Evolutionary conservation across 1,140 invertebrate genomes (phyloP).

Genomic region (Bombyx mori): ASM3026992v2 NC_085111.1:8128501-8129000

Average conservation of each 20-base stretch:
- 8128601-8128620: too few relatives aligned
- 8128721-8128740: slow-evolving; percentile 86
- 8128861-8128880: not conserved
- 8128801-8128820: slow-evolving; percentile 72
- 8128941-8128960: not conserved
- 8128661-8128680: slow-evolving; percentile 79
- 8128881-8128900: not conserved
- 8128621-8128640: too few relatives aligned
- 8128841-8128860: slow-evolving; percentile 76
- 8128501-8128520: too few relatives aligned
- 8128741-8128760: slow-evolving; percentile 71
- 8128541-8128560: too few relatives aligned
- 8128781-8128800: slow-evolving; percentile 85
- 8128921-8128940: not conserved
- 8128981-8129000: too few relatives aligned
- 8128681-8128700: slow-evolving; percentile 89
- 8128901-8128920: not conserved
- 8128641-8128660: slow-evolving; percentile 77
- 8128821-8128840: slow-evolving; percentile 81
- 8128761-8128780: slow-evolving; percentile 42
- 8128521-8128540: too few relatives aligned
- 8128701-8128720: slow-evolving; percentile 78
- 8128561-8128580: too few relatives aligned
- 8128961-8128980: too few relatives aligned
- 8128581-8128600: too few relatives aligned